Evolutionary conservation across 2,113 vertebrate genomes (phyloP), one percentile per base, ranked within the genome.

Genomic region (Taxidea taxus): DNA sequence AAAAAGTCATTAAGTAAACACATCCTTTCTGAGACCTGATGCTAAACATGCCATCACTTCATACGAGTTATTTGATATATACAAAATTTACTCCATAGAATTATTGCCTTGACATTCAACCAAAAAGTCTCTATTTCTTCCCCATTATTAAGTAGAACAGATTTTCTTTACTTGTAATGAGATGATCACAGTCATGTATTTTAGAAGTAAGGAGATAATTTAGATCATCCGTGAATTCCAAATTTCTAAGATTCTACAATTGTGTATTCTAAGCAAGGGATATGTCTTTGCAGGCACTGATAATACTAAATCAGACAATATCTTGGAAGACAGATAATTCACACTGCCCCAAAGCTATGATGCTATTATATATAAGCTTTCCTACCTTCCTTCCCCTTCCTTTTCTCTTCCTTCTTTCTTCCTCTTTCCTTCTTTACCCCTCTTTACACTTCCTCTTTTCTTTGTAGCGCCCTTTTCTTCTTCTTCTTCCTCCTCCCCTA

Each of bases 1-100:
- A 91, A 91, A 93, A 92, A 49, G 80, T 37, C 49, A 75, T 51
- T 70, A 82, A 90, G n/a, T 80, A 90, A 82, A 94, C 72, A 83
- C 15, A 49, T 77, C 70, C 81, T 87, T 60, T 62, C 64, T 77
- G 78, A 96, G 56, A 83, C 4, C 44, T 80, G 54, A 90, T 51
- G 60, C 29, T 68, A 60, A 90, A 39, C 7, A 15, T 58, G 72
- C 70, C 44, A 80, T 68, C 8, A 12, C 34, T 74, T 94, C 81
- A 15, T 62, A 54, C 44, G 54, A 88, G 54, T 78, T 87, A 80
- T 20, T 82, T 7, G 4, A 13, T 90, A 23, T 31, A 60, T 7
- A 10, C 10, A 70, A 54, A 78, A 74, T 84, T 58, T 84, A 95
- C 75, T 70, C 18, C 34, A 68, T 9, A 47, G 78, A 87, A 60